These are phyloP conservation scores for Pseudomyrmex sp. DNA, from an alignment of 1,140 invertebrate species.

Conservation along the genomic window DNA sequence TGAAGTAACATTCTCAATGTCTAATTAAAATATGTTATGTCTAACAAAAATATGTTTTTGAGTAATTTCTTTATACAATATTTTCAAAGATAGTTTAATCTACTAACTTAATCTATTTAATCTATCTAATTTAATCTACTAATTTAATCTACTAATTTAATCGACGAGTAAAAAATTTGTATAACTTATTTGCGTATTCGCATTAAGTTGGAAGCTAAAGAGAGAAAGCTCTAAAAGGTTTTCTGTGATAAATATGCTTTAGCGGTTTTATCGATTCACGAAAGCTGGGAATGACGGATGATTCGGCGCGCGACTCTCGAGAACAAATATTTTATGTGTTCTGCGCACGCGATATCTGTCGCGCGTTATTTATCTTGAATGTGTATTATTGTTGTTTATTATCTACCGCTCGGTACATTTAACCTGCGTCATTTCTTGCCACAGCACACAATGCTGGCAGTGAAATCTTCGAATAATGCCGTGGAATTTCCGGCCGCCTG, in stretches of 20 bases:
- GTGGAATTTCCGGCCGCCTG: conserved; percentile 57
- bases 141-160: neutral
- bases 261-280: conserved; percentile 69
- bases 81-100: neutral
- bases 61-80: neutral
- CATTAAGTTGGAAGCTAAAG: conserved; percentile 2
- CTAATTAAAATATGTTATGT: too few relatives aligned
- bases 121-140: too few relatives aligned
- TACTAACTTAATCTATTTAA: too few relatives aligned
- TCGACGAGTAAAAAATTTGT: neutral
- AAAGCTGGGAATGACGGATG: conserved; percentile 72
- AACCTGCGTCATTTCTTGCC: conserved; percentile 77
- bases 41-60: neutral
- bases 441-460: conserved; percentile 54
- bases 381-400: conserved; percentile 82
- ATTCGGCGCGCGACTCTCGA: conserved; percentile 53
- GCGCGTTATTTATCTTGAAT: conserved; percentile 78
- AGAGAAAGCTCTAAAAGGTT: conserved; percentile 28
- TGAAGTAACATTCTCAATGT: neutral
- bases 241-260: conserved; percentile 56
- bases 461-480: conserved; percentile 55
- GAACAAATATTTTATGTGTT: conserved; percentile 75
- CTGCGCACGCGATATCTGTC: conserved; percentile 72
- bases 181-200: neutral
- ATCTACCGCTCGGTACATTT: conserved; percentile 81